Evolutionary conservation across 2,797 vertebrate species (phyloP).

Genomic region (Lagocephalus sceleratus): DNA sequence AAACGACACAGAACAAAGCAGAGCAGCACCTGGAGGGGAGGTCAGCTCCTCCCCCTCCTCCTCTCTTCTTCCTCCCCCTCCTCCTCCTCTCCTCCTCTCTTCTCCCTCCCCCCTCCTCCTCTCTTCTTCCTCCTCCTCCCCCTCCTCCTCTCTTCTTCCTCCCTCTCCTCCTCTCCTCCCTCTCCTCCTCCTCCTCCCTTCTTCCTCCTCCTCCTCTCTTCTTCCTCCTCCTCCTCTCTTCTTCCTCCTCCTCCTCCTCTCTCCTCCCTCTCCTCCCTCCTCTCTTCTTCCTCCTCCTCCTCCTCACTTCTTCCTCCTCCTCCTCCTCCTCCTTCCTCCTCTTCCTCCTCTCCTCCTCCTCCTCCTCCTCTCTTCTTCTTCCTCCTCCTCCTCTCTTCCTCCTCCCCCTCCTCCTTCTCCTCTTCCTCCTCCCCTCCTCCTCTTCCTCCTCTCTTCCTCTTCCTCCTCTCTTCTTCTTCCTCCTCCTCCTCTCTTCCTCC

Average conservation of each 20-base stretch:
- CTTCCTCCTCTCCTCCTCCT: not conserved
- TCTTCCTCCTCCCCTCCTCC: no score
- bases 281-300: not conserved
- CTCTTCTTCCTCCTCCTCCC: no score
- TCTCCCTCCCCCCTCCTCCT: no score
- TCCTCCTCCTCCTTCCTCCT: not conserved
- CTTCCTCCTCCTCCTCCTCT: not conserved
- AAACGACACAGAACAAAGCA: slow-evolving; percentile 39
- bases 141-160: not conserved
- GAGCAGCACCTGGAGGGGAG: slow-evolving; percentile 60
- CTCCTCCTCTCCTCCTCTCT: not conserved
- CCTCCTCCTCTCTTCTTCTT: no score
- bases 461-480: no score
- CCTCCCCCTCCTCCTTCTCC: not conserved
- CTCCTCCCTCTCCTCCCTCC: not conserved
- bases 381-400: not conserved
- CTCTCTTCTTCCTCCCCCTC: not conserved
- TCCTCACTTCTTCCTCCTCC: no score
- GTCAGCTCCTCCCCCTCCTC: slow-evolving; percentile 28
- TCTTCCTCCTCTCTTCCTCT: no score
- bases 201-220: no score
- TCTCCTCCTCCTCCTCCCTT: not conserved
- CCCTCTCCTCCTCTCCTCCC: accelerated
- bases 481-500: not conserved
- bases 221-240: not conserved